phyloP scores from a whole-genome alignment of 2,797 vertebrate genomes.

The Rhabdophis nuchalis region DNA sequence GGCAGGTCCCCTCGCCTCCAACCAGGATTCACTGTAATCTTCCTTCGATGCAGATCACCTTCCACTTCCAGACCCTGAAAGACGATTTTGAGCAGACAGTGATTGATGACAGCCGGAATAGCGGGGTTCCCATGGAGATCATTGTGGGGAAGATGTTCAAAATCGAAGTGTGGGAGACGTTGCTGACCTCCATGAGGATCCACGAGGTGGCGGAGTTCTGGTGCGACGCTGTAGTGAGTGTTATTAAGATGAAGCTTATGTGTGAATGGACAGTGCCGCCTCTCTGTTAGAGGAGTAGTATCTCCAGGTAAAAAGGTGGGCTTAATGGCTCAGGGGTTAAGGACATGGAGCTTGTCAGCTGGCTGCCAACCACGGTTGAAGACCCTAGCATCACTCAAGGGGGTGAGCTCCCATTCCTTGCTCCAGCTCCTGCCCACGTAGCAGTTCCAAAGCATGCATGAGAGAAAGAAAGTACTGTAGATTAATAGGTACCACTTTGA shows the following conservation, averaged over 20 bases:
- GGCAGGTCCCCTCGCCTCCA: not conserved
- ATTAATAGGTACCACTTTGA: no score
- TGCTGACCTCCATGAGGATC: constrained; percentile 83
- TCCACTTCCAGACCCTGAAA: constrained; percentile 85
- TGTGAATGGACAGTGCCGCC: not conserved
- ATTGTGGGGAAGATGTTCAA: constrained; percentile 91
- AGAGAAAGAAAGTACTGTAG: no score
- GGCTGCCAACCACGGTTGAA: no score
- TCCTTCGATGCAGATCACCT: constrained; percentile 73
- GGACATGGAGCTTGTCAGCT: no score
- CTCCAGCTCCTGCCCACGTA: no score
- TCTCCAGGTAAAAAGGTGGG: not conserved
- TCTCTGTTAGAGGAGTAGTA: not conserved
- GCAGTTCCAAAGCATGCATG: no score
- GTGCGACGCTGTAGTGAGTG: constrained; percentile 83
- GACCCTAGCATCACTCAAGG: no score
- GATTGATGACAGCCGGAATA: constrained; percentile 82
- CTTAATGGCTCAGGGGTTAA: no score
- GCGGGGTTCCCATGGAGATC: constrained; percentile 81
- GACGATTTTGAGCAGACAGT: constrained; percentile 85
- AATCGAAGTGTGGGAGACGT: constrained; percentile 86
- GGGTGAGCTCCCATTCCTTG: no score
- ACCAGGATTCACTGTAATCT: not conserved
- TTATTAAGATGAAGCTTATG: not conserved
- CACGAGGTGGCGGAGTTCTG: constrained; percentile 90